Evolutionary conservation across 2,888 invertebrate species (phyloP).

Genomic region (Cheiracanthium punctorium): DNA sequence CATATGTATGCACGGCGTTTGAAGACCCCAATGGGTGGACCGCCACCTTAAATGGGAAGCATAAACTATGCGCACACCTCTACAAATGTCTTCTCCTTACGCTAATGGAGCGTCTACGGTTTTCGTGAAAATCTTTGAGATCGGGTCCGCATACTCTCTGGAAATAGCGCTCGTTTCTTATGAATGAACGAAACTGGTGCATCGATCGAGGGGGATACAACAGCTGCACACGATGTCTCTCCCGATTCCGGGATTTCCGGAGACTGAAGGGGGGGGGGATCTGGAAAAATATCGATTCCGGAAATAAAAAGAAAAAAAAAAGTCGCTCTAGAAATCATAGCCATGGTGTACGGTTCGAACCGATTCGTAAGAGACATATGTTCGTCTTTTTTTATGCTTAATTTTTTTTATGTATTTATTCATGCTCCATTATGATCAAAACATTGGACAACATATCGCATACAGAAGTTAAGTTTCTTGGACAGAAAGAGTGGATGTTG

Average conservation of each 20-base stretch:
- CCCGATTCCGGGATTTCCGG: constrained; percentile 8
- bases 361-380: not conserved
- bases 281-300: not conserved
- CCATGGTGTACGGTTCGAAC: not conserved
- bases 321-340: not conserved
- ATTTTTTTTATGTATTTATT: too few relatives aligned
- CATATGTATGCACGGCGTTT: too few relatives aligned
- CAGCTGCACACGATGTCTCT: constrained; percentile 10
- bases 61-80: too few relatives aligned
- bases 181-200: not conserved
- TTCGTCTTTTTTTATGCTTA: too few relatives aligned
- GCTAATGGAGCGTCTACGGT: not conserved
- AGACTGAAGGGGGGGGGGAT: not conserved
- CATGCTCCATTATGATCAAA: too few relatives aligned
- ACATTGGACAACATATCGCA: too few relatives aligned
- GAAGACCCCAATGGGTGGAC: too few relatives aligned
- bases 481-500: too few relatives aligned
- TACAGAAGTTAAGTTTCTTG: too few relatives aligned
- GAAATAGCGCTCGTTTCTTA: constrained; percentile 1
- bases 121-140: not conserved
- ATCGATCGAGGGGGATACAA: not conserved
- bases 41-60: too few relatives aligned
- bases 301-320: not conserved
- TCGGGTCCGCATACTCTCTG: not conserved
- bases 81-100: not conserved